Percentiles rank a stretch among this genome's conserved stretches.
Conservation (phyloP, 2,113 vertebrate species). For the Pleuronectes platessa region DNA sequence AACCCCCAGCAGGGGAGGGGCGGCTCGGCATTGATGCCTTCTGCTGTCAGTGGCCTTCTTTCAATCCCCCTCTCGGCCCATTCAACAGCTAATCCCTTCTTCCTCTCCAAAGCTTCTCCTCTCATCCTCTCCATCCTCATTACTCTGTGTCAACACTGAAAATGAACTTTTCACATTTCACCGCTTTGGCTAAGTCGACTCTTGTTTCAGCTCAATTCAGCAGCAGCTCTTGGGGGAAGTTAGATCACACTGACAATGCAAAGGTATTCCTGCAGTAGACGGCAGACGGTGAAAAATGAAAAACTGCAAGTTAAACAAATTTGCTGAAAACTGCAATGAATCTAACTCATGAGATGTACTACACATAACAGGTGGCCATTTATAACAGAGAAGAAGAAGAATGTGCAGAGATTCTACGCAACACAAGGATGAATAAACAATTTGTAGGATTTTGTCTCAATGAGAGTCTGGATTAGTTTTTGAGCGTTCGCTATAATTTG, state of each 20-base stretch:
- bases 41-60: slow-evolving; percentile 79
- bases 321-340: not conserved
- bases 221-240: not conserved
- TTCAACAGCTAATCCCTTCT: slow-evolving; percentile 78
- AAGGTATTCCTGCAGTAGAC: not conserved
- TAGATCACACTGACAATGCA: not conserved
- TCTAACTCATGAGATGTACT: not conserved
- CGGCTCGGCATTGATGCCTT: slow-evolving; percentile 73
- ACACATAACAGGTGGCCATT: not conserved
- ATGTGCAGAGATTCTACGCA: not conserved
- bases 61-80: slow-evolving; percentile 62
- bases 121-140: slow-evolving; percentile 66
- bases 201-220: slow-evolving; percentile 24
- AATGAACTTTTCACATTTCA: slow-evolving; percentile 67
- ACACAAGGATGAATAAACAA: no score
- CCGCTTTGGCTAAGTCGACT: slow-evolving; percentile 25
- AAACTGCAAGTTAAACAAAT: not conserved
- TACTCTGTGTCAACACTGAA: slow-evolving; percentile 56
- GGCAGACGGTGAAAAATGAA: not conserved
- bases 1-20: slow-evolving; percentile 72
- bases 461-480: no score
- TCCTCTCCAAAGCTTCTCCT: slow-evolving; percentile 61
- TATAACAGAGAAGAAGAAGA: not conserved
- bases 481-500: not conserved
- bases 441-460: no score